A percentile compares a stretch with the other conserved stretches of the same genome.
These are phyloP conservation scores for Diceros bicornis DNA, from an alignment of 2,797 vertebrate species.

Conservation along the genomic window DNA sequence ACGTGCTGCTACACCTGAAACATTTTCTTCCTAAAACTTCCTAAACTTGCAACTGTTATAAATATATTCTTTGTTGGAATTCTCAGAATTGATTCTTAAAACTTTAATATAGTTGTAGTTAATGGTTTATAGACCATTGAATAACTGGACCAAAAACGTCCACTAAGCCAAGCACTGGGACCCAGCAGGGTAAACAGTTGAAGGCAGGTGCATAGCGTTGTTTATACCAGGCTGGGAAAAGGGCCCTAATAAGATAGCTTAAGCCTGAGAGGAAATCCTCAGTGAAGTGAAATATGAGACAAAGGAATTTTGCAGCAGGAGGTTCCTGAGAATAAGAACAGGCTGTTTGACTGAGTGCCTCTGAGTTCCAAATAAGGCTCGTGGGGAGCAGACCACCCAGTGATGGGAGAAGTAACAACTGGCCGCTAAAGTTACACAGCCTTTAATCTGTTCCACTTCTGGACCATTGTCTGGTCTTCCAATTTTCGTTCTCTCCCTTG, in stretches of 20 bases:
- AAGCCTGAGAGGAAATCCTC: neutral
- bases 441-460: neutral
- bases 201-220: neutral
- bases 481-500: neutral
- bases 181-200: neutral
- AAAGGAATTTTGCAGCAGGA: neutral
- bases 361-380: neutral
- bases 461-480: neutral
- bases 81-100: slow-evolving; percentile 42
- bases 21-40: neutral
- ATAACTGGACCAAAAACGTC: neutral
- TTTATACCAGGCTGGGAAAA: neutral
- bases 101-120: neutral
- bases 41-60: slow-evolving; percentile 14
- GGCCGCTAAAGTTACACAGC: rapidly evolving
- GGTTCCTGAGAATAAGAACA: neutral
- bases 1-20: neutral
- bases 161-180: neutral
- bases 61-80: neutral
- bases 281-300: neutral
- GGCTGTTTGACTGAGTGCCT: neutral
- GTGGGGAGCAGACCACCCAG: neutral
- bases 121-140: neutral
- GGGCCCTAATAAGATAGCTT: neutral
- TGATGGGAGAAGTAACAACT: neutral